Conservation (phyloP, 2,888 invertebrate species). For the Drosophila longiperda region DNA sequence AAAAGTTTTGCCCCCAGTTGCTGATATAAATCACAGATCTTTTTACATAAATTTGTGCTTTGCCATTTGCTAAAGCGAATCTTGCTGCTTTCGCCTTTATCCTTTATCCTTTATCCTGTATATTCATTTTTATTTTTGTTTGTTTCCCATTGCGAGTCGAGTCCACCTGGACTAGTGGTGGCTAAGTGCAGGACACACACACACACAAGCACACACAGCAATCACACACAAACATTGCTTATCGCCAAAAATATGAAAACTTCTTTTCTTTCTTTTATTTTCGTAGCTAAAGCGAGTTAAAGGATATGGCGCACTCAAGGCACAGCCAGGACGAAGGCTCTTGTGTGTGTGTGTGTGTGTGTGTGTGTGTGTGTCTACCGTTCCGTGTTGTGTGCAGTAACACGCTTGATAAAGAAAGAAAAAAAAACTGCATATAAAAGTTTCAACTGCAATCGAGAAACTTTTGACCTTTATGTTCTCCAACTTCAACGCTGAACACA, state of each 20-base stretch:
- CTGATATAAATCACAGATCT: conserved; percentile 84
- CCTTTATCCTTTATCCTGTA: background rate
- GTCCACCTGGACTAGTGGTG: conserved; percentile 56
- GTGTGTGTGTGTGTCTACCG: conserved; percentile 28
- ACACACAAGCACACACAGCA: conserved; percentile 27
- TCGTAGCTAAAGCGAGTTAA: conserved; percentile 24
- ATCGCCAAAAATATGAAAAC: conserved; percentile 81
- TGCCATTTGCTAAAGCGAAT: conserved; percentile 75
- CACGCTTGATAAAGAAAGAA: conserved; percentile 73
- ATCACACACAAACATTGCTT: conserved; percentile 40
- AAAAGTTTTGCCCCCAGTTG: conserved; percentile 75
- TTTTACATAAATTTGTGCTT: conserved; percentile 85
- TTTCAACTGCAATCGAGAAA: conserved; percentile 77
- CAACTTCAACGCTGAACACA: conserved; percentile 41
- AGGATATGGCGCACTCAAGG: conserved; percentile 71
- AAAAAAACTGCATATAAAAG: conserved; percentile 64
- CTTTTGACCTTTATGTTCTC: conserved; percentile 78
- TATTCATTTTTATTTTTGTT: conserved; percentile 32
- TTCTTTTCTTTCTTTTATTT: conserved; percentile 60
- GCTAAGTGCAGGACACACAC: conserved; percentile 67
- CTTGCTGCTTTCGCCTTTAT: conserved; percentile 33
- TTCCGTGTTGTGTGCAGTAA: conserved; percentile 47
- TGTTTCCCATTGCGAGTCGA: conserved; percentile 25
- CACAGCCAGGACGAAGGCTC: conserved; percentile 42
- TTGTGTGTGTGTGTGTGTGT: conserved; percentile 19